Base-by-base conservation (phyloP, 2,113 vertebrate species). In the Bujurquina vittata region DNA sequence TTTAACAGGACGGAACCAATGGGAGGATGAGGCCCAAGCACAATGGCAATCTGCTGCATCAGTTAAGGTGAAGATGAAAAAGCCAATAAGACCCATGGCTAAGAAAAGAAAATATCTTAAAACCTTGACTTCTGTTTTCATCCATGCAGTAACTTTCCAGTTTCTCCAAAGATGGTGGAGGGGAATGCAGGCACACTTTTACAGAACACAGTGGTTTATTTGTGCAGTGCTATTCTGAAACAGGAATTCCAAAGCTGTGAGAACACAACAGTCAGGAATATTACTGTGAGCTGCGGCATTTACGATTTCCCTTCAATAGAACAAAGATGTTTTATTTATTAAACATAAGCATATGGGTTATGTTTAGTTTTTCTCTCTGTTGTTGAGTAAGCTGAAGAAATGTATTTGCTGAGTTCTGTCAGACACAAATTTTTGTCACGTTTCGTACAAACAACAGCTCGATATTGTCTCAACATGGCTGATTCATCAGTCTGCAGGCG, bases 11-110 rank as follows among this genome's bases (percentile, higher is more conserved):
- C 26, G 26, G 63, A 46, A 67, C 63, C 40, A 67, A 67, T 67
- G 26, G 46, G 3, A 0, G 40, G 40, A 26, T 1, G 15, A 26
- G 40, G 17, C 63, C 0, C 40, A 46, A 37, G 4, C 37, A 46
- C 37, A 14, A 3, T 10, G 37, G 1, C 14, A 8, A 46, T 6
- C 63, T 20, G 0, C 37, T 67, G 37, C 62, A 10, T 67, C 22
- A 67, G 37, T 40, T 67, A 37, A 1, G 52, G 52, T 10, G 62
- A 67, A 18, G 62, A 46, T 2, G 1, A 67, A 43, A 11, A 11
- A 43, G 40, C 10, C 10, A 43, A 12, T 11, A 43, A 43, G 40
- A 43, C 40, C 10, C 2, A 10, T 43, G 40, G 10, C 15, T 0
- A 1, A 1, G n/a, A 31, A 31, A 31, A 31, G 0, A 23, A 17